Conservation (phyloP, 2,888 invertebrate species). For the Mactromeris polynyma region DNA sequence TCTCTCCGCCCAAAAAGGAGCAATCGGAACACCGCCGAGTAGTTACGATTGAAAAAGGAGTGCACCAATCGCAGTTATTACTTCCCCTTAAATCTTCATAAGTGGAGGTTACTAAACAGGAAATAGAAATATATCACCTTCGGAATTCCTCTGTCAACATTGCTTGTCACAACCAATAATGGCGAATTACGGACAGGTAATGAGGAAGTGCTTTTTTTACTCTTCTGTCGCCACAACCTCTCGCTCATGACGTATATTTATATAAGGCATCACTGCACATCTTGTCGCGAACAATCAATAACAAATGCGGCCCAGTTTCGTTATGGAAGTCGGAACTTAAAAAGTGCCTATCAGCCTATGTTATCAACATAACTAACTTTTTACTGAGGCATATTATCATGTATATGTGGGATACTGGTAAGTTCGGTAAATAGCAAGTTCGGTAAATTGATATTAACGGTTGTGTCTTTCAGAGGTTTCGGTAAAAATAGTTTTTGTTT, state of each 20-base stretch:
- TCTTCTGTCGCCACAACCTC: not conserved
- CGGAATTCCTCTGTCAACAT: conserved; percentile 10
- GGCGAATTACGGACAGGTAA: conserved; percentile 68
- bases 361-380: no score
- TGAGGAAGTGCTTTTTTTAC: conserved; percentile 17
- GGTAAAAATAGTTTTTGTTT: no score
- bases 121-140: not conserved
- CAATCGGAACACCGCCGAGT: no score
- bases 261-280: not conserved
- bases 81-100: not conserved
- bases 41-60: no score
- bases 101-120: not conserved
- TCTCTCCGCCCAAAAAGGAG: no score
- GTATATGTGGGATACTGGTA: no score
- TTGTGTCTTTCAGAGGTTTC: no score
- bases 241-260: not conserved
- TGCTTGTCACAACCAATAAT: conserved; percentile 19
- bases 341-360: no score
- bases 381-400: no score
- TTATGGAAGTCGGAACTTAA: not conserved
- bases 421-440: no score
- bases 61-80: no score
- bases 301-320: not conserved
- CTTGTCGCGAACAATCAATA: not conserved
- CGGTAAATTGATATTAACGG: no score